Base-by-base conservation (phyloP, 2,888 invertebrate species). In the Oxycera nigricornis region DNA sequence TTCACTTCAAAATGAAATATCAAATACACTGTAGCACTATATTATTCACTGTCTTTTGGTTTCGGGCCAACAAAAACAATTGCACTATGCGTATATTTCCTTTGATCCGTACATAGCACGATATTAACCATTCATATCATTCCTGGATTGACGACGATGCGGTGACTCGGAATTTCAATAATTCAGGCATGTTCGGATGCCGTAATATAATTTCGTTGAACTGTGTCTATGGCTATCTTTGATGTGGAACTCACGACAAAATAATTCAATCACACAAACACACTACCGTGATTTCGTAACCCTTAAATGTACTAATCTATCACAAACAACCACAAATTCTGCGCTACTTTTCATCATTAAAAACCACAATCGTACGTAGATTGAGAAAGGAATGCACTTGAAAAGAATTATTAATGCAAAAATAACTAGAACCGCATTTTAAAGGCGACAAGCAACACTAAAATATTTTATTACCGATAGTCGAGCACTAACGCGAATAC, bases 21-120 rank as follows among this genome's bases (percentile, higher is more conserved):
- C 14, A 62, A 14, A 35, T 2, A 30, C 62, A 62, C 62, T 7
- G 17, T 7, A 62, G 62, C 31, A 62, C 62, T 62, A 35, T 62
- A 62, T 39, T 35, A 39, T 39, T 17, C 55, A 55, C 20, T 35
- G 62, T 39, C 11, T 11, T 14, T 39, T 39, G 9, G 39, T 39
- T 62, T 35, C 22, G 17, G 62, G 39, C 39, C 62, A 39, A 39
- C 31, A 14, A 20, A 20, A 62, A 59, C 22, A 59, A 62, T 35
- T 35, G 39, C 62, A 26, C 6, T 20, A 39, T 39, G 39, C 62
- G 31, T 9, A 31, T n/a, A 31, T 39, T 1, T 62, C 39, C 14
- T 55, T 39, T 35, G 35, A 62, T 62, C 62, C 20, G 62, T 22
- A 62, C 62, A 35, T 11, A 7, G 17, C 62, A 35, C 62, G 14